phyloP scores from a whole-genome alignment of 37 sponge, comb jelly and placozoan species.

The Agelas oroides region DNA sequence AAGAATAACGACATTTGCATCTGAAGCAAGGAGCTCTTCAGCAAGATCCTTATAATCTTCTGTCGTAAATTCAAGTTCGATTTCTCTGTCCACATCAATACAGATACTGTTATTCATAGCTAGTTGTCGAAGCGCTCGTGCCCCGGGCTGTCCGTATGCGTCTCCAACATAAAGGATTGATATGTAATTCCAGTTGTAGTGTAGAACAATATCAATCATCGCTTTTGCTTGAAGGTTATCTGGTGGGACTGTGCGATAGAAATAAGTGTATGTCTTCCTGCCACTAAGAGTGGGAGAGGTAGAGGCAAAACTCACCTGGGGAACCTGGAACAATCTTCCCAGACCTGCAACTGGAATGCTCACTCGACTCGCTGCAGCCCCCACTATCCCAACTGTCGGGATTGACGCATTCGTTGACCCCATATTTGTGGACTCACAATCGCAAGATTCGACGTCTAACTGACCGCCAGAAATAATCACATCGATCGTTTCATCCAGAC shows the following conservation, averaged over 20 bases:
- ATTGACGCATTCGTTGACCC: neutral
- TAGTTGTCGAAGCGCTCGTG: slow-evolving; percentile 1
- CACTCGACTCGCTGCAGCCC: slow-evolving; percentile 71
- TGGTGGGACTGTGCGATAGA: slow-evolving; percentile 73
- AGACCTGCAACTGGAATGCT: slow-evolving; percentile 61
- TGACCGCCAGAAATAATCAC: slow-evolving; percentile 50
- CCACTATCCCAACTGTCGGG: slow-evolving; percentile 52
- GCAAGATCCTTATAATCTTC: slow-evolving; percentile 10
- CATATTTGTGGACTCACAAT: no score
- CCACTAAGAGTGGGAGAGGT: slow-evolving; percentile 63
- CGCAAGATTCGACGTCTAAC: neutral
- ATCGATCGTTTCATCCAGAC: slow-evolving; percentile 63
- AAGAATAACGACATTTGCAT: slow-evolving; percentile 35
- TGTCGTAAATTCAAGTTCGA: neutral
- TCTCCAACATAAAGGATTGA: slow-evolving; percentile 22
- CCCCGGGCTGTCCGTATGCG: slow-evolving; percentile 54
- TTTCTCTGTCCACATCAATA: slow-evolving; percentile 11
- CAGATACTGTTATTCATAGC: slow-evolving; percentile 32
- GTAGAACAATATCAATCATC: slow-evolving; percentile 56
- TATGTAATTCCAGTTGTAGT: slow-evolving; percentile 59
- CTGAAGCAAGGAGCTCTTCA: neutral
- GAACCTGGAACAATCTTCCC: slow-evolving; percentile 59
- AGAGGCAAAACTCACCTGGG: slow-evolving; percentile 82
- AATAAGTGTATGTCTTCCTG: slow-evolving; percentile 61
- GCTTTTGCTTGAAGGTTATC: slow-evolving; percentile 77